Evolutionary conservation across 2,888 invertebrate genomes (phyloP), one percentile per base, ranked within the genome.

Genomic region (Cryptus viduatorius): DNA sequence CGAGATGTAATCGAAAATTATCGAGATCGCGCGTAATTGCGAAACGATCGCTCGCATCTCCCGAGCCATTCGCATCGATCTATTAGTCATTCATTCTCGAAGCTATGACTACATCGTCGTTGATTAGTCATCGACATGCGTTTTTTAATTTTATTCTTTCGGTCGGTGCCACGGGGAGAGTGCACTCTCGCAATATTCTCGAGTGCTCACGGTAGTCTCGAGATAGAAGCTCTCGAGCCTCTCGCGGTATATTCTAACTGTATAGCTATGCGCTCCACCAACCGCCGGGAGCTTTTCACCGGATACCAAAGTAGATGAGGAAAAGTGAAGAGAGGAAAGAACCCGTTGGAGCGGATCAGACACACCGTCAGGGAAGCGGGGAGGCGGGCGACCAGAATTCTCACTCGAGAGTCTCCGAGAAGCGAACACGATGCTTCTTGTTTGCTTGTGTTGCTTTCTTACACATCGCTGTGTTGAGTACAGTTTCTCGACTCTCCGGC

Each of bases 311-410:
- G 71, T 72, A 59, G 71, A 72, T 72, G 56, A 72, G 71, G n/a
- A 56, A 46, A 56, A 44, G 42, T 72, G 42, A 72, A 72, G 71
- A 72, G 71, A 53, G 42, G 16, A 56, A 24, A 19, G 56, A 72
- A 59, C 37, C 48, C 71, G 42, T 37, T 72, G 44, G 76, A 76
- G 64, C 76, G 65, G 64, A 64, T 64, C 76, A 76, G 75, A 56
- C 56, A 75, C 50, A 19, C 59, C 29, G 42, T 19, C 44, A 19
- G 37, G 37, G 42, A 72, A 19, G 42, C 19, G 19, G 29, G 5
- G 37, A 8, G 5, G 24, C 10, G 19, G 19, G 19, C 10, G 19
- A 12, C 14, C 68, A 31, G 65, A 67, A 50, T 61, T 44, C 48
- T 64, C 65, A 76, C 76, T 76, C 64, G 76, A 76, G 76, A 53